Conservation (phyloP, 2,113 vertebrate species). For the Steatornis caripensis region DNA sequence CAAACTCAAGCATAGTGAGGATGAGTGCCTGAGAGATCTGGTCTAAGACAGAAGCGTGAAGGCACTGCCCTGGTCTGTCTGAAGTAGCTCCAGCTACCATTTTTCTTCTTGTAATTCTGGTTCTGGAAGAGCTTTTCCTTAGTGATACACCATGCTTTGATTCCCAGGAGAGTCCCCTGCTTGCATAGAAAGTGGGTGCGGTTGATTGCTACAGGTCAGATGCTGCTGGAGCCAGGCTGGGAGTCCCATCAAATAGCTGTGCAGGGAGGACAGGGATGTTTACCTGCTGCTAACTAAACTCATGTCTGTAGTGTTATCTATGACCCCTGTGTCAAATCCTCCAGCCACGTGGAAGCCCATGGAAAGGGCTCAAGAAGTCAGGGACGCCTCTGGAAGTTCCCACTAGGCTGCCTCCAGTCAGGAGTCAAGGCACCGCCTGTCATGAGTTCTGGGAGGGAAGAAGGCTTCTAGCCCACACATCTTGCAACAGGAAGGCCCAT, state of each 20-base stretch:
- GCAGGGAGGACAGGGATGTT: not conserved
- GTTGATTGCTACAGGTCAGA: not conserved
- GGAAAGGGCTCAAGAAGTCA: not conserved
- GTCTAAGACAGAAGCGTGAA: not conserved
- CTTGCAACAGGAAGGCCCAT: not conserved
- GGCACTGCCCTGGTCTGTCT: no score
- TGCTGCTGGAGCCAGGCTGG: not conserved
- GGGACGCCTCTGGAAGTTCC: not conserved
- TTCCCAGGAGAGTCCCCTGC: not conserved
- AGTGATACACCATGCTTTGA: not conserved
- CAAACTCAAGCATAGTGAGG: not conserved
- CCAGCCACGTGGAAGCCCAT: not conserved
- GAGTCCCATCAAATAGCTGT: not conserved
- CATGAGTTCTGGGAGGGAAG: not conserved
- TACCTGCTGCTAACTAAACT: not conserved
- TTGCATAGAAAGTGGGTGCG: not conserved
- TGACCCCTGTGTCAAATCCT: not conserved
- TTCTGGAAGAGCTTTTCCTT: not conserved
- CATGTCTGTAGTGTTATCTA: not conserved
- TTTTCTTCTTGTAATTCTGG: not conserved
- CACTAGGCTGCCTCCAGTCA: not conserved
- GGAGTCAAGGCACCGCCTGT: not conserved
- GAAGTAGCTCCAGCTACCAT: not conserved
- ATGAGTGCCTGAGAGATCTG: accelerated
- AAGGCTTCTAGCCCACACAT: not conserved